phyloP scores from a whole-genome alignment of 2,888 invertebrate genomes.

The Leptinotarsa rubiginosa region DNA sequence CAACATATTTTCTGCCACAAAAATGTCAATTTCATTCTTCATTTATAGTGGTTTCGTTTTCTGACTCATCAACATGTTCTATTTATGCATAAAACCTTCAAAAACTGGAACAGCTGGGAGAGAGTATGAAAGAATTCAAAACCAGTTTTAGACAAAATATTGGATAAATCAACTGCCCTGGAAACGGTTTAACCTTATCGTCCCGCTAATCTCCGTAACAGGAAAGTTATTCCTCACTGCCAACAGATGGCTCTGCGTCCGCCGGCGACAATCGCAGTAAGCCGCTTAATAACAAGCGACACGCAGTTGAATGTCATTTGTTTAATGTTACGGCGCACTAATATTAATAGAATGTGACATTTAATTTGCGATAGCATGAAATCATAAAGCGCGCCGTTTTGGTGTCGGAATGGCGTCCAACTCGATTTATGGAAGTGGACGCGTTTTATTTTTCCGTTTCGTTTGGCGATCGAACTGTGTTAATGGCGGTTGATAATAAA shows the following conservation, averaged over 20 bases:
- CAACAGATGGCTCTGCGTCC: not conserved
- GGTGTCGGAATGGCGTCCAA: conserved; percentile 41
- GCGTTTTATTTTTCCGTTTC: conserved; percentile 8
- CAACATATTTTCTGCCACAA: no score
- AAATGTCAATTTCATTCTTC: no score
- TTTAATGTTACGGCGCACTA: conserved; percentile 55
- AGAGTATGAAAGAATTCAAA: no score
- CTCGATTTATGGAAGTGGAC: conserved; percentile 15
- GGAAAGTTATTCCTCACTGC: not conserved
- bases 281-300: conserved; percentile 54
- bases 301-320: conserved; percentile 58
- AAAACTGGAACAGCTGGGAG: no score
- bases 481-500: not conserved
- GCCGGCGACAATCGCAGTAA: not conserved
- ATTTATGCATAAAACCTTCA: no score
- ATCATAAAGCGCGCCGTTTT: conserved; percentile 52
- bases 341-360: conserved; percentile 60
- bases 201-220: not conserved
- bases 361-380: conserved; percentile 51
- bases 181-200: no score
- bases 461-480: not conserved
- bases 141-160: no score
- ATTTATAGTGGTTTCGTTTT: no score
- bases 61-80: no score
- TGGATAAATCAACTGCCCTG: no score